Evolutionary conservation across 2,797 vertebrate genomes (phyloP).

Genomic region (Sebastes flavidus): DNA sequence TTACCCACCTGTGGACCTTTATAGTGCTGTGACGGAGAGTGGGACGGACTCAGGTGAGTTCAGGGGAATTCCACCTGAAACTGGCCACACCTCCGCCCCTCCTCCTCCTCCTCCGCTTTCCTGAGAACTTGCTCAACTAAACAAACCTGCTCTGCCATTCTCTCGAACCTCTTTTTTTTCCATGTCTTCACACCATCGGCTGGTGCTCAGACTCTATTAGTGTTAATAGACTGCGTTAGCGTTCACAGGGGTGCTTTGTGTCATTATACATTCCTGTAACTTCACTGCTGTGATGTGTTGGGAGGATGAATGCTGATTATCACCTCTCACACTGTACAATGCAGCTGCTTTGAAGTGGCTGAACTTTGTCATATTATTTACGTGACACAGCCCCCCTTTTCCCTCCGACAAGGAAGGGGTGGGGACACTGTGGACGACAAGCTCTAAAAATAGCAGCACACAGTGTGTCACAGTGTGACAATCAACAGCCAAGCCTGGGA

Average conservation of each 20-base stretch:
- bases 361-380: not conserved
- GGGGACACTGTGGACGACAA: not conserved
- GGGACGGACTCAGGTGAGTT: constrained; percentile 58
- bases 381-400: not conserved
- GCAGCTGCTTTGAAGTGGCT: not conserved
- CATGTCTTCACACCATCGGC: not conserved
- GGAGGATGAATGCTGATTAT: not conserved
- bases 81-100: constrained; percentile 54
- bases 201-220: not conserved
- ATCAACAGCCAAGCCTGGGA: not conserved
- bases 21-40: constrained; percentile 42
- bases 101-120: constrained; percentile 45
- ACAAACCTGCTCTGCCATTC: constrained; percentile 54
- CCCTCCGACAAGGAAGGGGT: not conserved
- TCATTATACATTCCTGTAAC: not conserved
- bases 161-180: not conserved
- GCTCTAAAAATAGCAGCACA: constrained; percentile 14
- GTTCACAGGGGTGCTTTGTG: not conserved
- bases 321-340: not conserved
- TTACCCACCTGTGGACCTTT: constrained; percentile 48
- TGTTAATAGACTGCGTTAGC: not conserved
- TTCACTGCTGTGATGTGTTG: not conserved
- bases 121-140: constrained; percentile 69
- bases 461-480: not conserved
- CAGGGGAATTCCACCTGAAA: constrained; percentile 81